Base-by-base conservation (phyloP, 2,888 invertebrate genomes). In the Tridacna crocea region DNA sequence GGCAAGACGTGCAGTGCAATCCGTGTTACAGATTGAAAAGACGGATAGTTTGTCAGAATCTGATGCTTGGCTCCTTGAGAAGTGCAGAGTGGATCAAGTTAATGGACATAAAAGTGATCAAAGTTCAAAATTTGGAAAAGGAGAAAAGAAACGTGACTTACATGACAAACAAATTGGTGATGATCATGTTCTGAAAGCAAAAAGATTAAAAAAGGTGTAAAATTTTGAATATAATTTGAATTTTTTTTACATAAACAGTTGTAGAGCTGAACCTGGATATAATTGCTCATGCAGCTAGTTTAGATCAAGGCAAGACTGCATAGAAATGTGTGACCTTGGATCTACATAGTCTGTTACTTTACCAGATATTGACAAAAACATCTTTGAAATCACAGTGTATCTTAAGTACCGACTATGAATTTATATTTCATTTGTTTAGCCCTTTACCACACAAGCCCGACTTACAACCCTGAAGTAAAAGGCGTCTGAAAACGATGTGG, bases 41-140 rank as follows among this genome's bases (percentile, higher is more conserved):
- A 65, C 72, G n/a, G 61, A 72, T 4, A 74, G 61, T n/a, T 63
- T 83, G 19, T 72, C 73, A 15, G 47, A 22, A 27, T 47, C 78
- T 19, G 82, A 85, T 22, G 46, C 72, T 10, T 86, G 86, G 86
- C 63, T 80, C 15, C 24, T 66, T 19, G 75, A 70, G 19, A 80
- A 80, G 26, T 75, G 75, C 61, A 61, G 55, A 26, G 51, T 75
- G 11, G 72, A 80, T 8, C 15, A 1, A 8, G 27, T 27, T n/a
- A 6, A 48, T 66, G 78, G 73, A 55, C 22, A 63, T 1, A 46
- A 17, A 66, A 58, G 26, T 27, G 74, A 47, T n/a, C 17, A 46
- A 19, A 60, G 8, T 63, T 51, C 12, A 22, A 22, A 61, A 36
- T 8, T 36, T 36, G 36, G 75, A 81, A 72, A 82, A 82, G 72